A percentile compares a stretch with the other conserved stretches of the same genome.
These are phyloP conservation scores for Platypus cylindrus DNA, from an alignment of 2,888 invertebrate species.

Conservation along the genomic window DNA sequence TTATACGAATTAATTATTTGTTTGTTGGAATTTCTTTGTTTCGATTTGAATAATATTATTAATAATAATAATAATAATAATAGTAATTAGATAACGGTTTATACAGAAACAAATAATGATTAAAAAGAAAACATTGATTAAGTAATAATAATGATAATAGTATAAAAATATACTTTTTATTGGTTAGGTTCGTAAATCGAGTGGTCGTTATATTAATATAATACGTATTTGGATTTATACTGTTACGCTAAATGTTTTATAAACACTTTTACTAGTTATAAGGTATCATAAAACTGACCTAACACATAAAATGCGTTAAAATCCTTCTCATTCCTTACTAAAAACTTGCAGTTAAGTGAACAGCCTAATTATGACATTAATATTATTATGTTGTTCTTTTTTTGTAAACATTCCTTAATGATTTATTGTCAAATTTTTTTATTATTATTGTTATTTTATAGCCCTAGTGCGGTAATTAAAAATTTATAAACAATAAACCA, in stretches of 20 bases:
- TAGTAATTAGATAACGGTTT: not conserved
- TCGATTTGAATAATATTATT: not conserved
- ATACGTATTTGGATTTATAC: too few species aligned
- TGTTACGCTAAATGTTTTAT: too few species aligned
- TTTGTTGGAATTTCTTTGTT: too few species aligned
- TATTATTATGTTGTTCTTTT: constrained; percentile 20
- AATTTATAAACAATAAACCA: constrained; percentile 9
- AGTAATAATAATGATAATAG: too few species aligned
- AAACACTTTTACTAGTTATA: constrained; percentile 34
- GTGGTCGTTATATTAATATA: constrained; percentile 19
- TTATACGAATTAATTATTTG: too few species aligned
- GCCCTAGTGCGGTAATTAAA: too few species aligned
- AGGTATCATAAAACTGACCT: constrained; percentile 39
- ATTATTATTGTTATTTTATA: constrained; percentile 13
- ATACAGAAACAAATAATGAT: not conserved
- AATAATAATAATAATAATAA: not conserved
- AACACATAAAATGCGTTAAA: constrained; percentile 27
- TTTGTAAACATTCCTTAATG: constrained; percentile 10
- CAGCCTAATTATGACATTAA: constrained; percentile 32
- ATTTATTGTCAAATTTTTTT: constrained; percentile 14
- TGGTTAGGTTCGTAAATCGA: not conserved
- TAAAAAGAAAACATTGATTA: too few species aligned
- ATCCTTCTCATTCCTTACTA: too few species aligned
- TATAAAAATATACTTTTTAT: too few species aligned
- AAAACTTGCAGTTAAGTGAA: constrained; percentile 31